A percentile compares a stretch with the other conserved stretches of the same genome.
phyloP scores from a whole-genome alignment of 2,888 invertebrate genomes.

The Bembecia ichneumoniformis region DNA sequence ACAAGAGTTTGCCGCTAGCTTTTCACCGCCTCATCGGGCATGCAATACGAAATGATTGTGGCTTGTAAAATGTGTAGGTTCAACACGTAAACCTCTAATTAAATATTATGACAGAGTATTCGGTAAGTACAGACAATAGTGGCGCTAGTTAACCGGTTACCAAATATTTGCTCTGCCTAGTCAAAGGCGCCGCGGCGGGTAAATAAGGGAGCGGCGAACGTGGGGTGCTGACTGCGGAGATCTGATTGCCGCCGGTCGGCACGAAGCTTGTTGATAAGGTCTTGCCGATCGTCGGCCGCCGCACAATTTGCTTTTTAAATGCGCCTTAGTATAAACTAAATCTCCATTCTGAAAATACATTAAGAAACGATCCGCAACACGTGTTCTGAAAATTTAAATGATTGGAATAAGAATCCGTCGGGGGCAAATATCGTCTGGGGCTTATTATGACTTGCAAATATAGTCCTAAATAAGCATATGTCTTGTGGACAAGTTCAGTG shows the following conservation, averaged over 20 bases:
- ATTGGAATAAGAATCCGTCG: not conserved
- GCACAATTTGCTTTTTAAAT: constrained; percentile 10
- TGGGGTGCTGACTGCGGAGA: constrained; percentile 23
- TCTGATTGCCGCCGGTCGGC: constrained; percentile 46
- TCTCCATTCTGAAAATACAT: not conserved
- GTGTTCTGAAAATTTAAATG: not conserved
- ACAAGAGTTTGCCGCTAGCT: constrained; percentile 47
- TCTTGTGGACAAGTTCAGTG: constrained; percentile 47
- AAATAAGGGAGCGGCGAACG: constrained; percentile 42
- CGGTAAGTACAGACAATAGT: constrained; percentile 57
- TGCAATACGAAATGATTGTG: constrained; percentile 28
- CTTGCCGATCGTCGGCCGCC: constrained; percentile 27
- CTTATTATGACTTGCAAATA: constrained; percentile 48
- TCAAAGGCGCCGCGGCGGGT: constrained; percentile 62
- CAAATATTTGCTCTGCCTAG: constrained; percentile 60
- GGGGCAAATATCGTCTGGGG: no score
- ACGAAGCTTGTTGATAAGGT: constrained; percentile 55
- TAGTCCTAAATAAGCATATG: constrained; percentile 49
- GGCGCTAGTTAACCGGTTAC: constrained; percentile 59
- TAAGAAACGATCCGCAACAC: not conserved
- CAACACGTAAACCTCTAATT: constrained; percentile 63
- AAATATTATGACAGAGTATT: constrained; percentile 64
- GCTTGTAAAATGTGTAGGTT: constrained; percentile 47
- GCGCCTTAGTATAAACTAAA: not conserved
- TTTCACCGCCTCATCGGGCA: constrained; percentile 39